phyloP scores from a whole-genome alignment of 2,888 invertebrate genomes.

The Ophion ellenae region DNA sequence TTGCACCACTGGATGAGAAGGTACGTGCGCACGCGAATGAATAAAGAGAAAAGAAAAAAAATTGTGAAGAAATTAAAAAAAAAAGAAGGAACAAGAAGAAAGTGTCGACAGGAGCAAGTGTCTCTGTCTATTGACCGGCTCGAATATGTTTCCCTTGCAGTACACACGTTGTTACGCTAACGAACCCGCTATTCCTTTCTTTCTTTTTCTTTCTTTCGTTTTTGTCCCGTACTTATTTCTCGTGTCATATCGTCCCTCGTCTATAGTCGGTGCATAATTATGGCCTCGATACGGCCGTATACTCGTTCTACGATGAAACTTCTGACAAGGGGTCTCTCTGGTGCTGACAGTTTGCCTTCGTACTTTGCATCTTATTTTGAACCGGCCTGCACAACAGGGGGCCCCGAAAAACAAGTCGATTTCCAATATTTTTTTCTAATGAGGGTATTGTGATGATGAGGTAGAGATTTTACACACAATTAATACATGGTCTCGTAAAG shows the following conservation, averaged over 20 bases:
- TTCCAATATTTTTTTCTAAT: too few relatives aligned
- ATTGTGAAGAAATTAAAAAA: conserved; percentile 1
- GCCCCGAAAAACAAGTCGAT: too few relatives aligned
- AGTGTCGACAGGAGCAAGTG: conserved; percentile 15
- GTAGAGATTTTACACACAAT: too few relatives aligned
- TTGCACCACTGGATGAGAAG: not conserved
- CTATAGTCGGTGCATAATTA: conserved; percentile 24
- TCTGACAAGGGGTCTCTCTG: conserved; percentile 27
- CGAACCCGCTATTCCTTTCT: conserved; percentile 54
- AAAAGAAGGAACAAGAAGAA: not conserved
- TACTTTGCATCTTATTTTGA: conserved; percentile 16
- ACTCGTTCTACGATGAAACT: conserved; percentile 12
- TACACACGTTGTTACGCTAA: conserved; percentile 57
- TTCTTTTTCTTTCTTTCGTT: conserved; percentile 16
- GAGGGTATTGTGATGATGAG: too few relatives aligned
- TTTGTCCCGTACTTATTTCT: conserved; percentile 36
- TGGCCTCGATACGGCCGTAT: conserved; percentile 26
- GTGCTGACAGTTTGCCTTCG: conserved; percentile 4
- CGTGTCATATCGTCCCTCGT: conserved; percentile 14
- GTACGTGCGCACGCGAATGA: not conserved
- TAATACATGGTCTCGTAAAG: too few relatives aligned
- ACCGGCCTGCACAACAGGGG: not conserved
- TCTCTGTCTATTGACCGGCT: conserved; percentile 1
- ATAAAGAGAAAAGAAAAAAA: not conserved
- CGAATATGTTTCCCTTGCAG: conserved; percentile 13